Base-by-base conservation (phyloP, 2,888 invertebrate species). In the Antheraea yamamai region DNA sequence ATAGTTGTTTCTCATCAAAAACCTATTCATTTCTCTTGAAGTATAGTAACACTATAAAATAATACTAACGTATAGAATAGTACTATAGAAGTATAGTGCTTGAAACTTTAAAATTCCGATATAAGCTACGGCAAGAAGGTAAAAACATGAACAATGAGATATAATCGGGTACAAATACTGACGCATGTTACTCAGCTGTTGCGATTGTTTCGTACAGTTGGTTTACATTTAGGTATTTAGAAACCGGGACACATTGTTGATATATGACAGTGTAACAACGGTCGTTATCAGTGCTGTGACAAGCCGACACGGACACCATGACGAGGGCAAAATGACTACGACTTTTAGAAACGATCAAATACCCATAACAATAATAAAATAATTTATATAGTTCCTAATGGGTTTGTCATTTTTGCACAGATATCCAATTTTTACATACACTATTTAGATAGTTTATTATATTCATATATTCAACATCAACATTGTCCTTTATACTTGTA, bases 261-360 rank as follows among this genome's bases (percentile, higher is more conserved):
- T 80, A 82, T 78, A 82, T 86, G 88, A 86, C 87, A 87, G 80
- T 77, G 79, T 80, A 76, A 82, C 83, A 79, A 77, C 79, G 79
- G 81, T 75, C 79, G 83, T 87, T 88, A 90, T 90, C 89, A 85
- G 84, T 77, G 74, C 78, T 77, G 81, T 82, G 85, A 83, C 89
- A 89, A 85, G 83, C 73, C 52, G 30, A 75, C 89, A 83, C 80
- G 83, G 76, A 78, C 82, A 82, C 84, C 88, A 88, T 91, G 91
- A 91, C 88, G 85, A 89, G 88, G 89, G 88, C 86, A 80, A 81
- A 79, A 73, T 39, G 39, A 39, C 61, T 23, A 8, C 12, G 61
- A 39, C 39, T 70, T 39, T 39, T 70, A 39, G 10, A 39, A 30
- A 39, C 39, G 10, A 35, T 70, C 39, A 23, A 23, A 61, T 20